Percentiles rank a stretch among this genome's conserved stretches.
Evolutionary conservation across 2,113 vertebrate species (phyloP).

Genomic region (Campylomormyrus numenius): DNA sequence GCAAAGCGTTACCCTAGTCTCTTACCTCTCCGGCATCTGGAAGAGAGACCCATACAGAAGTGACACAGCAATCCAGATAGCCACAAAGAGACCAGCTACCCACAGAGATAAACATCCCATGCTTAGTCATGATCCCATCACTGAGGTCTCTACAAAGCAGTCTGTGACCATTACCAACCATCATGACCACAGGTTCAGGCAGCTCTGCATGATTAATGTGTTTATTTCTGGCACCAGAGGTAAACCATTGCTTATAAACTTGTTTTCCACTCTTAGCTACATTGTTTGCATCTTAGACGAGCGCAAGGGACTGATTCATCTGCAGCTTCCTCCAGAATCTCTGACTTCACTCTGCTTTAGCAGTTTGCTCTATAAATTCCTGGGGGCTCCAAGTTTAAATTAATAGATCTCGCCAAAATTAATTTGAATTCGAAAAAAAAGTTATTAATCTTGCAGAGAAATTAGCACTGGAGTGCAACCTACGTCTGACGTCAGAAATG

Average conservation of each 20-base stretch:
- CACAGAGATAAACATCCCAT: constrained; percentile 5
- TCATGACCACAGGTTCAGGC: background rate
- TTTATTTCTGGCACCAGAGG: constrained; percentile 23
- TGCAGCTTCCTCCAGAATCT: background rate
- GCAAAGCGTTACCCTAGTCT: background rate
- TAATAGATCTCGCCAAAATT: background rate
- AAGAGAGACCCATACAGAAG: background rate
- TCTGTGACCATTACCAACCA: background rate
- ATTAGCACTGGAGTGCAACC: background rate
- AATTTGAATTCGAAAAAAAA: background rate
- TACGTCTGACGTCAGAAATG: background rate
- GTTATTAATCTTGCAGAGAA: background rate
- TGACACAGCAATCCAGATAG: background rate
- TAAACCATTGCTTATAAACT: constrained; percentile 20
- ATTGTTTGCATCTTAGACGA: background rate
- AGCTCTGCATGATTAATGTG: constrained; percentile 14
- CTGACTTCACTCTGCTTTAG: background rate
- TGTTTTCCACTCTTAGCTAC: background rate
- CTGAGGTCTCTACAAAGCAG: background rate
- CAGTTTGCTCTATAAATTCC: background rate
- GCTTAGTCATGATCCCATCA: background rate
- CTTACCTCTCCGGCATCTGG: background rate
- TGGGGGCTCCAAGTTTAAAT: background rate
- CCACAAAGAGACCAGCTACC: background rate
- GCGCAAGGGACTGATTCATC: background rate